These are phyloP conservation scores for Pheosia gnoma DNA, from an alignment of 2,888 invertebrate genomes.

Conservation along the genomic window DNA sequence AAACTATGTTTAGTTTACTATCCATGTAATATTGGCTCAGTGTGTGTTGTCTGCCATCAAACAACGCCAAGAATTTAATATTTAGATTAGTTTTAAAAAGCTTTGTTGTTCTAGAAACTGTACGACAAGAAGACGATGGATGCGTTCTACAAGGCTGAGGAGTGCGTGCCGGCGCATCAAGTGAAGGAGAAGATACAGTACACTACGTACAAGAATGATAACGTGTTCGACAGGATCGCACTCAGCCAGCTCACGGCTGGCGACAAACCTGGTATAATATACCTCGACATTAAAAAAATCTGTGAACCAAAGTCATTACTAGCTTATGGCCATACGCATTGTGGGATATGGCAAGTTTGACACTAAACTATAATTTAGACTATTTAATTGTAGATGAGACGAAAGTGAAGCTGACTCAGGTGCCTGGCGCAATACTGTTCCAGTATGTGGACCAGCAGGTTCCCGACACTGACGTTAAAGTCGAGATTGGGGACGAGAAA, in stretches of 20 bases:
- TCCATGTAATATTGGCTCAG: too few species aligned
- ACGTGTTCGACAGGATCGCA: constrained; percentile 69
- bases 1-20: too few species aligned
- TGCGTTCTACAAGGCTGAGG: constrained; percentile 56
- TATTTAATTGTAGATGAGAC: constrained; percentile 52
- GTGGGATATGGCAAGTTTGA: too few species aligned
- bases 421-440: constrained; percentile 65
- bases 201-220: constrained; percentile 65
- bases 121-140: constrained; percentile 71
- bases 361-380: not conserved
- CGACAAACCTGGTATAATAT: constrained; percentile 58
- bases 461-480: constrained; percentile 49
- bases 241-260: constrained; percentile 71
- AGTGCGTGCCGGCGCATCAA: constrained; percentile 57
- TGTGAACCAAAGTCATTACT: too few species aligned
- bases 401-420: constrained; percentile 64
- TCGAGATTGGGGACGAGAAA: constrained; percentile 70
- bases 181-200: constrained; percentile 46
- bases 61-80: too few species aligned
- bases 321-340: too few species aligned
- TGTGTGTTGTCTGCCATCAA: not conserved
- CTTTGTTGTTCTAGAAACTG: constrained; percentile 54
- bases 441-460: constrained; percentile 56
- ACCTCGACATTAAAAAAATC: too few species aligned
- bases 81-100: not conserved